Base-by-base conservation (phyloP, 2,113 vertebrate genomes). In the Syngnathus floridae region DNA sequence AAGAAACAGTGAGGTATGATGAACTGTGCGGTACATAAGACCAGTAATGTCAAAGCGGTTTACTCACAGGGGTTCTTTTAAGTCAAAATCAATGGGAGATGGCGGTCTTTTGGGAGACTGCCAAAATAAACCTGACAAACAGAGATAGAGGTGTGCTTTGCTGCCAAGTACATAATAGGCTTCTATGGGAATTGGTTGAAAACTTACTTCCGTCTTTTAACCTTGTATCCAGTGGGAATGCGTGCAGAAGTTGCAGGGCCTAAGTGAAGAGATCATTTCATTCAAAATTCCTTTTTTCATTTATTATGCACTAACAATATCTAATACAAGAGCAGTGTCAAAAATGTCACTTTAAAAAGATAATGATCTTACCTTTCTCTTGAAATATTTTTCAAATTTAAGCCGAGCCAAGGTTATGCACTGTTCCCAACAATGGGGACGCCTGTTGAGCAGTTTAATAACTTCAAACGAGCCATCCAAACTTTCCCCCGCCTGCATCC, bases 361-460 rank as follows among this genome's bases (percentile, higher is more conserved):
- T 55, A 55, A 55, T 31, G 26, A 35, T 17, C 10, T 74, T 86
- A 98, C 97, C 95, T 99, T 99, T 88, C 93, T 96, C 79, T 93
- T 97, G 86, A 98, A 99, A 86, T 99, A 99, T 70, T 99, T 99
- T 76, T 99, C 95, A 82, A 99, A 99, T 80, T 99, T 99, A 71
- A 94, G 83, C 88, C 96, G 94, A 75, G 94, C 95, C 65, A 95
- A 72, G 62, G 90, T 67, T 62, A 99, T 81, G 82, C 97, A 99
- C 0, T 97, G 93, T 41, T 87, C 83, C 96, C 95, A 98, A 56
- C 76, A 91, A 73, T 89, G 90, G 3, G 96, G 97, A 84, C 95
- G 93, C 85, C 92, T 91, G 82, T 91, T 95, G 26, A 99, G 90
- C 71, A 93, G 90, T 81, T 99, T 99, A 80, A 97, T 91, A 80